Conservation (phyloP, 1,140 invertebrate species). For the Platorchestia sp. region DNA sequence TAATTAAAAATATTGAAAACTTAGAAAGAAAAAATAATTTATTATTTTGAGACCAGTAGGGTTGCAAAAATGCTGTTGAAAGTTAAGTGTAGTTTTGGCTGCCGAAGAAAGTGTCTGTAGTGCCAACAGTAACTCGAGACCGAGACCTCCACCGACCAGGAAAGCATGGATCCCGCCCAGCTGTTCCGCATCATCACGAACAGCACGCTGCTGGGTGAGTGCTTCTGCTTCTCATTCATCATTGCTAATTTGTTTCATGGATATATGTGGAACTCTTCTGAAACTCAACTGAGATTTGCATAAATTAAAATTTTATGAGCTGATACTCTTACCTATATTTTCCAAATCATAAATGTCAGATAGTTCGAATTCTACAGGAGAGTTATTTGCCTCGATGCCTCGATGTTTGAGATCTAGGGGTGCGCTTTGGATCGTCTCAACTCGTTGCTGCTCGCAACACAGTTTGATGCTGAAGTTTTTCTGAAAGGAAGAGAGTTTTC, state of each 20-base stretch:
- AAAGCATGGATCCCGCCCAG: background rate
- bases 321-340: background rate
- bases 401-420: too few species aligned
- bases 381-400: background rate
- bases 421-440: too few species aligned
- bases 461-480: too few species aligned
- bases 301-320: background rate
- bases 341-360: background rate
- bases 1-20: background rate
- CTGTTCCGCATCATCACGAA: constrained; percentile 34
- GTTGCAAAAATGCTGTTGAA: background rate
- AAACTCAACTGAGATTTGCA: background rate
- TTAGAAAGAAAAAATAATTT: background rate
- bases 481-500: too few species aligned
- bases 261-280: background rate
- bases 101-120: background rate
- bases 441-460: too few species aligned
- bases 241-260: background rate
- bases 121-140: background rate
- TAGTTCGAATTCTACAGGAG: background rate
- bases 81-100: background rate
- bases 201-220: constrained; percentile 34
- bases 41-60: background rate
- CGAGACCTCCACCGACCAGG: background rate
- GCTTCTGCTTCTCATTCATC: background rate